Base-by-base conservation (phyloP, 2,113 vertebrate genomes). In the Crocuta crocuta region DNA sequence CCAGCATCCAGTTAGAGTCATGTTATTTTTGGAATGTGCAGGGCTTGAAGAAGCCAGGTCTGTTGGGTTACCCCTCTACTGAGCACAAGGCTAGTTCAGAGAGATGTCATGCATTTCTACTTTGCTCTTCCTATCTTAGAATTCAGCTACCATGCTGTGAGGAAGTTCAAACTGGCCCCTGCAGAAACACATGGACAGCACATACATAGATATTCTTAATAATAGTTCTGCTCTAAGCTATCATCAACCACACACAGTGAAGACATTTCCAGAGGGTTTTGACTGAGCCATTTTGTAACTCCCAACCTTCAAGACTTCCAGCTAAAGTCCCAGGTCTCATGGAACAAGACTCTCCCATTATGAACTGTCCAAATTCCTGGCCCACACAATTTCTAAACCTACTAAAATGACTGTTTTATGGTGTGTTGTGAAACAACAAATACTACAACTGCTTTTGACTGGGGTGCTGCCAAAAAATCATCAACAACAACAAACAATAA, bases 341-440 rank as follows among this genome's bases (percentile, higher is more conserved):
- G 24, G 45, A 82, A 71, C 16, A 90, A 45, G 48, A 61, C 53
- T 35, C 53, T n/a, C 28, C 33, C 26, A 80, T 2, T 55, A 7
- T 55, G 19, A 23, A 53, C 6, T 63, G 4, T 50, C 26, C 85
- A 84, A 79, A 53, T 70, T 91, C 15, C n/a, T 70, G 26, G 12
- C 24, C 48, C 24, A 79, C 26, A 89, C 11, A 39, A 15, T 89
- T 43, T 43, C 55, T 80, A 88, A 87, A 2, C 24, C 43, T 87
- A 73, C 11, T 55, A 50, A 86, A 68, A 39, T 43, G 53, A 13
- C 50, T 82, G 1, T 50, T 92, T 92, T 43, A 92, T 91, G 26
- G 4, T 73, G 82, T 91, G 63, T 79, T 66, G 48, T 39, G 88
- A 94, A 95, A 35, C n/a, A 91, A 68, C 50, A 87, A 53, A 91